These are phyloP conservation scores for Drosophila mimetica DNA, from an alignment of 2,888 invertebrate genomes.

Conservation along the genomic window DNA sequence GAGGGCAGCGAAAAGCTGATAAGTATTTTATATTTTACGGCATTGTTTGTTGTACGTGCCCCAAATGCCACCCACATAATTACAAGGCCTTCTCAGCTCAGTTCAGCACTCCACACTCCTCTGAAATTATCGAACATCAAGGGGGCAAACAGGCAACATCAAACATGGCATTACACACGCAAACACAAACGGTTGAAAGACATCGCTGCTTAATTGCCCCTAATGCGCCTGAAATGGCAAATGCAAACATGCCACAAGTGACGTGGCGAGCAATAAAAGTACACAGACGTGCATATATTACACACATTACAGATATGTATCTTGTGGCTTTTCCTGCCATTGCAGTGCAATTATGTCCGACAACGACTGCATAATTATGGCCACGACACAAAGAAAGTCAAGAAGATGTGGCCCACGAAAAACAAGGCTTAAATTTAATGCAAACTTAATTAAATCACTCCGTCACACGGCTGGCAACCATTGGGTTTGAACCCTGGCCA, in stretches of 20 bases:
- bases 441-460: conserved; percentile 35
- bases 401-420: conserved; percentile 28
- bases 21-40: conserved; percentile 62
- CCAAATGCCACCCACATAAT: conserved; percentile 64
- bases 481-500: conserved; percentile 5
- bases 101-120: conserved; percentile 8
- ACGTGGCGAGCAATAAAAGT: conserved; percentile 9
- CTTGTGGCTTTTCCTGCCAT: conserved; percentile 5
- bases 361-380: conserved; percentile 35
- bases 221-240: conserved; percentile 55
- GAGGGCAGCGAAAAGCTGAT: conserved; percentile 16
- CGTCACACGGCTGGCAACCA: neutral
- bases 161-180: conserved; percentile 41
- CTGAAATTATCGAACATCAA: conserved; percentile 53
- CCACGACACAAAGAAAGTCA: conserved; percentile 23
- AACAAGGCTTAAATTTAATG: conserved; percentile 18
- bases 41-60: conserved; percentile 53
- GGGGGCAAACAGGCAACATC: conserved; percentile 51
- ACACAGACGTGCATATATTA: conserved; percentile 2
- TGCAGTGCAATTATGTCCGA: conserved; percentile 30
- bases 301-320: conserved; percentile 3
- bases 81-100: conserved; percentile 24
- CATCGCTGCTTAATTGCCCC: conserved; percentile 51
- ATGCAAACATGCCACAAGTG: conserved; percentile 39
- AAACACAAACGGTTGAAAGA: conserved; percentile 44